Evolutionary conservation across 2,888 invertebrate species (phyloP), one percentile per base, ranked within the genome.

Genomic region (Sphaerophoria taeniata): DNA sequence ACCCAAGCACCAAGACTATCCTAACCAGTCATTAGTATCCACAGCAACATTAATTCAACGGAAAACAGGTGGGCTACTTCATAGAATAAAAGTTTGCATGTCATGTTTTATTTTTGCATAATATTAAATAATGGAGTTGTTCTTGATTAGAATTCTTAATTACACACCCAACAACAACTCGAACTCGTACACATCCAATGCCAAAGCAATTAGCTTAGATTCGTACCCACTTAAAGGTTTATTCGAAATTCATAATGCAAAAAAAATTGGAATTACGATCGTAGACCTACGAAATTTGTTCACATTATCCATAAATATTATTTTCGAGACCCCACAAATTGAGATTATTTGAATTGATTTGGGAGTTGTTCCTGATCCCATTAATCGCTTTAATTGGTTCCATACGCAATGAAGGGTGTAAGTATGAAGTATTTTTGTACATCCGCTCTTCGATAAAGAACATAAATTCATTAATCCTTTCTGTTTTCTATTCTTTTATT

Each of bases 111-210:
- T 36, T 56, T 36, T 31, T 74, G 83, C 79, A 79, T 83, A 79
- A 74, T 24, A 83, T 79, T 78, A 73, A 51, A 51, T 9, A 14
- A 73, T 61, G 34, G 56, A 74, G 56, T 60, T 60, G 60, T 60
- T 60, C 39, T 83, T 78, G 83, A 70, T 74, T 33, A 12, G 83
- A 83, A 74, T 83, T 74, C 45, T 58, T 74, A 83, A 74, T 78
- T 74, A 58, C 16, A 73, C 24, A 58, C 51, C 24, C 12, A n/a
- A 33, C 6, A 33, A 56, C 34, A 9, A 56, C 7, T 14, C 2
- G 31, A 3, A 55, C 0, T 6, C 11, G 33, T 12, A 60, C 6
- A 43, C 12, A 60, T 11, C 24, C 60, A 60, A 60, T 60, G 60
- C 60, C 60, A 60, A 60, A 60, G 4, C 24, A 60, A 60, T 60